These are phyloP conservation scores for Microhierax caerulescens DNA, from an alignment of 2,797 vertebrate genomes.

Conservation along the genomic window DNA sequence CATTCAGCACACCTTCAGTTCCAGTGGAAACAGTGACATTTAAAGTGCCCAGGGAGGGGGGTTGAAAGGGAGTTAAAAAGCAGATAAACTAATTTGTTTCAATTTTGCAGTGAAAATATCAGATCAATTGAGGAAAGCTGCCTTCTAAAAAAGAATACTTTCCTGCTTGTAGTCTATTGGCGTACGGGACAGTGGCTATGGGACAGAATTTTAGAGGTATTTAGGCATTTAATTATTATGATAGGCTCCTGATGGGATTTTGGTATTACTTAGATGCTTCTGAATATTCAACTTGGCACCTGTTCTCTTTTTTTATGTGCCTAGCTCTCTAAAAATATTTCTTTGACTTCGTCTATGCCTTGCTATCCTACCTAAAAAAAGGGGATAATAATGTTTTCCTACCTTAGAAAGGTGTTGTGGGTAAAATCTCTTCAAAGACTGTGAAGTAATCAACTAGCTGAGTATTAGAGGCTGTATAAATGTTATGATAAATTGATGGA, in stretches of 20 bases:
- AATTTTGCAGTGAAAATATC: neutral
- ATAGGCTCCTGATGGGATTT: neutral
- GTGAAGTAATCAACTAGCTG: neutral
- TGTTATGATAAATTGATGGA: neutral
- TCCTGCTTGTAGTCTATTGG: neutral
- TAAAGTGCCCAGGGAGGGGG: neutral
- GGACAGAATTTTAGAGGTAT: neutral
- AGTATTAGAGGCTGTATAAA: neutral
- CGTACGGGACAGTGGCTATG: neutral
- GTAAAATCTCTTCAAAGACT: neutral
- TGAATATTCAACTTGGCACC: neutral
- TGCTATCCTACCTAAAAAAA: neutral
- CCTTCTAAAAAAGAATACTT: neutral
- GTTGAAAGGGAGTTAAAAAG: neutral
- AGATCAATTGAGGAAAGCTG: neutral
- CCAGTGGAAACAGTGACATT: slow-evolving; percentile 33
- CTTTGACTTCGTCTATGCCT: neutral
- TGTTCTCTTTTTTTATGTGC: neutral
- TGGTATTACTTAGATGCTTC: neutral
- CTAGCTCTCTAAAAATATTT: neutral
- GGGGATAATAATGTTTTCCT: neutral
- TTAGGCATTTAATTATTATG: neutral
- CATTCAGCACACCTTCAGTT: slow-evolving; percentile 59
- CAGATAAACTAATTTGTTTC: slow-evolving; percentile 34
- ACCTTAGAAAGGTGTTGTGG: neutral